These are phyloP conservation scores for Monomorium pharaonis DNA, from an alignment of 1,140 invertebrate species.

Conservation along the genomic window DNA sequence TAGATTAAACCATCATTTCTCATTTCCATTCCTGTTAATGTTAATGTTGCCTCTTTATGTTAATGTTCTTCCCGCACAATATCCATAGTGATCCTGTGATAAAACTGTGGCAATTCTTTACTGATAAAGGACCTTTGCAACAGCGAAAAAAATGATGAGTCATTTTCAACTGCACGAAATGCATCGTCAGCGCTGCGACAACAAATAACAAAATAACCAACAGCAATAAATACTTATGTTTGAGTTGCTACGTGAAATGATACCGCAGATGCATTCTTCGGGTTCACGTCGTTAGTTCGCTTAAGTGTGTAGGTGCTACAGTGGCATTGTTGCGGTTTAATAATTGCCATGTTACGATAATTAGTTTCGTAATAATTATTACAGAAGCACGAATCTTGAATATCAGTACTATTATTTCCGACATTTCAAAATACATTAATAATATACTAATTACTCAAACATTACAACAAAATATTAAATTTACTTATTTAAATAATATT, in stretches of 20 bases:
- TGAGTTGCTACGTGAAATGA: background rate
- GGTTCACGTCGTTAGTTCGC: constrained; percentile 12
- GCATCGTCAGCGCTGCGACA: constrained; percentile 37
- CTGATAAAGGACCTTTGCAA: constrained; percentile 21
- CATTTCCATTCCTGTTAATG: background rate
- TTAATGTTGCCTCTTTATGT: background rate
- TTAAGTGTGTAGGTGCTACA: constrained; percentile 12
- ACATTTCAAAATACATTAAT: background rate
- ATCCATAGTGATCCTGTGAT: background rate
- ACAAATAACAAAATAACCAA: constrained; percentile 26
- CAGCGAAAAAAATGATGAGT: background rate
- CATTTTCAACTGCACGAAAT: background rate
- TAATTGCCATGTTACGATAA: constrained; percentile 16
- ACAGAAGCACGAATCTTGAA: background rate
- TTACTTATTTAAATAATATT: background rate
- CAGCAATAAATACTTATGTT: constrained; percentile 49
- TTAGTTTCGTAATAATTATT: constrained; percentile 22
- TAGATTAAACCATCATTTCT: background rate
- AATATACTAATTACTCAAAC: background rate
- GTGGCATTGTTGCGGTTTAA: constrained; percentile 6
- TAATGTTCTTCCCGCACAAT: background rate
- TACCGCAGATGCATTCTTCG: constrained; percentile 27
- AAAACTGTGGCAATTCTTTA: constrained; percentile 7
- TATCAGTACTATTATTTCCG: background rate
- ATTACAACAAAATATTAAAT: constrained; percentile 7